phyloP scores from a whole-genome alignment of 2,113 vertebrate genomes.

The Otis tarda region DNA sequence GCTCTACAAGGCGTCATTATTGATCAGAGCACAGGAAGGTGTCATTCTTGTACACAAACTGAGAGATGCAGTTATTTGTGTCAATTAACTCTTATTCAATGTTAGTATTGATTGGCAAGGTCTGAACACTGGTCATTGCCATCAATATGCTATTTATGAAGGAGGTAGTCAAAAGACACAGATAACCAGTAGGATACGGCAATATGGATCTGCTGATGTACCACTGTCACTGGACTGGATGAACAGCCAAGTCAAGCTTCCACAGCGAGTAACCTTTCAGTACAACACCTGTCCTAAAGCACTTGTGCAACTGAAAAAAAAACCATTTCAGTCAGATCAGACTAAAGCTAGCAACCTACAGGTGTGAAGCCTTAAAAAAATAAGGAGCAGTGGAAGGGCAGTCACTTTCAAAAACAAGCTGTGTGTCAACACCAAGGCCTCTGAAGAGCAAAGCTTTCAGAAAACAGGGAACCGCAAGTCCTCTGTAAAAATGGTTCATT shows the following conservation, averaged over 20 bases:
- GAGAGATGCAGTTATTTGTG: conserved; percentile 76
- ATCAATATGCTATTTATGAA: conserved; percentile 82
- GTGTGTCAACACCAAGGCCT: conserved; percentile 63
- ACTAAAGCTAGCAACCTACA: conserved; percentile 64
- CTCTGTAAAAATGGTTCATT: conserved; percentile 70
- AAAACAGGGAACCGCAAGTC: conserved; percentile 63
- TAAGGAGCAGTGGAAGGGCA: conserved; percentile 64
- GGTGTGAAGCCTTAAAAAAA: conserved; percentile 64
- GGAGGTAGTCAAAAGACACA: conserved; percentile 48
- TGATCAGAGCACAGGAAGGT: conserved; percentile 79
- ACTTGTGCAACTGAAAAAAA: neutral
- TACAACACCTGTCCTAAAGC: conserved; percentile 24
- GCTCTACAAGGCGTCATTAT: conserved; percentile 76
- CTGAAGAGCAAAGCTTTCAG: conserved; percentile 76
- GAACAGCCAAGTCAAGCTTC: conserved; percentile 5
- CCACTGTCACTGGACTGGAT: neutral
- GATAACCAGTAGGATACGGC: conserved; percentile 41
- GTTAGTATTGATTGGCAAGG: conserved; percentile 84
- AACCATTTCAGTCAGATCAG: conserved; percentile 27
- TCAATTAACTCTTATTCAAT: conserved; percentile 78
- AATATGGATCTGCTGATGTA: conserved; percentile 66
- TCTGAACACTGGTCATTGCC: conserved; percentile 77
- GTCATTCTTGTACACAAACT: conserved; percentile 72
- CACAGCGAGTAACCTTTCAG: conserved; percentile 18
- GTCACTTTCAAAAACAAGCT: conserved; percentile 43